Evolutionary conservation across 2,888 invertebrate species (phyloP), one percentile per base, ranked within the genome.

Genomic region (Torymus auratus): DNA sequence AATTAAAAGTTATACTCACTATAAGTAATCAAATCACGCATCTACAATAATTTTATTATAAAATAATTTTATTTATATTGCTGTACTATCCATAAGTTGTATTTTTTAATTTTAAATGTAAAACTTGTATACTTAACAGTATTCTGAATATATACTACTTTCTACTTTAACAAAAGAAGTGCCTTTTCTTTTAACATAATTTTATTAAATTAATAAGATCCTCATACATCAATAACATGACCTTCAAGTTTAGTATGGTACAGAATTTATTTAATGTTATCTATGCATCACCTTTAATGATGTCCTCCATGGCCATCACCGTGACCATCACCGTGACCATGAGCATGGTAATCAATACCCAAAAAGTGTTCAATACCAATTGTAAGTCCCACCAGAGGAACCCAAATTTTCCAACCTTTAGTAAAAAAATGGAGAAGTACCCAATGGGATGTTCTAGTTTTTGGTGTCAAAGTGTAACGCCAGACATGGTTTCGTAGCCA

Each of bases 401-500:
- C 87, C 88, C 96, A 97, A 41, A 93, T 87, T 71, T 92, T 92
- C 74, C 95, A 92, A 0, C 96, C 96, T 1, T 64, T 20, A 14
- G 70, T 68, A 2, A 79, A 56, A 0, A 61, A 2, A 2, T 70
- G 11, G 2, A 52, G 10, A 10, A 65, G 41, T 0, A 55, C 0
- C 58, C 52, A 72, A 0, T 58, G 56, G 2, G 13, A 28, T 28
- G 28, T 28, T 28, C 28, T 28, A 28, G 28, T 28, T 28, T 4
- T 28, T 28, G 28, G 28, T 28, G 28, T 28, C 28, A 28, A 28
- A 28, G 28, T 28, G 28, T 28, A 28, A 2, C 83, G 74, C 97
- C 97, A 97, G 0, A 95, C 96, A 91, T 97, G 95, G 90, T 97
- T 97, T 88, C 97, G 94, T 71, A 96, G 92, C 97, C 97, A 97